A percentile compares a stretch with the other conserved stretches of the same genome.
Conservation (phyloP, 2,888 invertebrate species). For the Heteromurus nitidus region DNA sequence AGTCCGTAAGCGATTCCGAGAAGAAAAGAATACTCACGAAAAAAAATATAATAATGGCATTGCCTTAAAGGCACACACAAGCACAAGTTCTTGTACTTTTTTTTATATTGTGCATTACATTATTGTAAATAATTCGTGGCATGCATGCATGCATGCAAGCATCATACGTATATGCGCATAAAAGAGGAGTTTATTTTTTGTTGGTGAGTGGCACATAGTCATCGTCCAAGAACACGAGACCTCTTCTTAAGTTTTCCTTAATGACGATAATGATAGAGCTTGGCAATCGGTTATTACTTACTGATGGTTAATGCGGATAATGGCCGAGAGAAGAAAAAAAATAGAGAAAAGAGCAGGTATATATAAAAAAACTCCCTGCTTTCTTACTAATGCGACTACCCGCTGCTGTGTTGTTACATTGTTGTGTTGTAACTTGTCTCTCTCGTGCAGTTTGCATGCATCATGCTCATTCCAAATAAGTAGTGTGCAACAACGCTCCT, state of each 20-base stretch:
- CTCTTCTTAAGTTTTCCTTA: constrained; percentile 42
- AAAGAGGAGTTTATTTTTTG: no score
- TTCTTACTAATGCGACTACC: constrained; percentile 1
- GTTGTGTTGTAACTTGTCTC: constrained; percentile 3
- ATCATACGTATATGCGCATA: constrained; percentile 19
- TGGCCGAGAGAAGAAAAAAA: constrained; percentile 10
- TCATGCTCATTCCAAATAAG: constrained; percentile 25
- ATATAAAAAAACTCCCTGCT: neutral
- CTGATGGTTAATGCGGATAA: constrained; percentile 42
- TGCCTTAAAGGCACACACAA: constrained; percentile 21
- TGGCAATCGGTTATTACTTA: constrained; percentile 57
- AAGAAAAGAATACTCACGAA: neutral
- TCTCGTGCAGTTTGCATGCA: constrained; percentile 31
- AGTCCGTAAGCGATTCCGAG: neutral
- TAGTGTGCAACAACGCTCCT: neutral
- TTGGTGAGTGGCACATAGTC: neutral
- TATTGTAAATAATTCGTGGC: constrained; percentile 32
- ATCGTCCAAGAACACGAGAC: constrained; percentile 16
- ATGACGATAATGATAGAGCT: constrained; percentile 56
- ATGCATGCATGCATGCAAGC: constrained; percentile 20
- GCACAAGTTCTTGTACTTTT: neutral
- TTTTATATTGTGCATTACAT: constrained; percentile 31
- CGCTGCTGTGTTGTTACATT: constrained; percentile 13
- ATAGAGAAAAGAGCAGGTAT: neutral
- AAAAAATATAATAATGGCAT: constrained; percentile 12